Percentiles rank a stretch among this genome's conserved stretches.
Evolutionary conservation across 2,797 vertebrate species (phyloP).

Genomic region (Melanotaenia maccullochi): DNA sequence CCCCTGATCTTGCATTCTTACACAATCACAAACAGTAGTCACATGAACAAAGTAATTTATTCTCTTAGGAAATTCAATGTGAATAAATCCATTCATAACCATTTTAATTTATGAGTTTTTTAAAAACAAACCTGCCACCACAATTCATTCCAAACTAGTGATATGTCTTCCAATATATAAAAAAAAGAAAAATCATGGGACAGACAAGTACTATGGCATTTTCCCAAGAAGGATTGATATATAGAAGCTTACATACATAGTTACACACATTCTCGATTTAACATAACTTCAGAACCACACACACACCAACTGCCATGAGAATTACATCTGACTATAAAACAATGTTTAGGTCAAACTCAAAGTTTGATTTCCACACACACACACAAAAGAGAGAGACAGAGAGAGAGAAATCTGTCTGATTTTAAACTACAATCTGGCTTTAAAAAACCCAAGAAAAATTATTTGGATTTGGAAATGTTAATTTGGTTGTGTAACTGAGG

Average conservation of each 20-base stretch:
- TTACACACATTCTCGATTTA: no score
- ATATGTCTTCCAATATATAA: not conserved
- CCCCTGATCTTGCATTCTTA: slow-evolving; percentile 18
- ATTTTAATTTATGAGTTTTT: not conserved
- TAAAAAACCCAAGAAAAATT: not conserved
- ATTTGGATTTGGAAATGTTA: slow-evolving; percentile 13
- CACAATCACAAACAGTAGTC: slow-evolving; percentile 24
- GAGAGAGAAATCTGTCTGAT: no score
- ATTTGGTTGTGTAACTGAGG: slow-evolving; percentile 22
- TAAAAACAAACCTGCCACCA: slow-evolving; percentile 4
- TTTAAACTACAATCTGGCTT: no score
- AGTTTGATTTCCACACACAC: no score
- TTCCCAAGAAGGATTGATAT: not conserved
- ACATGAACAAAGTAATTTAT: slow-evolving; percentile 25
- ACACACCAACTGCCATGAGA: not conserved
- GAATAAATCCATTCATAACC: slow-evolving; percentile 14
- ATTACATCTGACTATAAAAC: not conserved
- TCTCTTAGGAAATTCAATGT: slow-evolving; percentile 17
- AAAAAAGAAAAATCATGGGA: not conserved
- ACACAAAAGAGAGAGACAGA: no score
- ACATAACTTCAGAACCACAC: not conserved
- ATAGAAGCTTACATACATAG: no score
- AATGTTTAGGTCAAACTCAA: no score
- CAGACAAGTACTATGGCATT: not conserved
- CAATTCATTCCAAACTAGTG: not conserved